phyloP scores from a whole-genome alignment of 2,888 invertebrate genomes.

The Macaria liturata region DNA sequence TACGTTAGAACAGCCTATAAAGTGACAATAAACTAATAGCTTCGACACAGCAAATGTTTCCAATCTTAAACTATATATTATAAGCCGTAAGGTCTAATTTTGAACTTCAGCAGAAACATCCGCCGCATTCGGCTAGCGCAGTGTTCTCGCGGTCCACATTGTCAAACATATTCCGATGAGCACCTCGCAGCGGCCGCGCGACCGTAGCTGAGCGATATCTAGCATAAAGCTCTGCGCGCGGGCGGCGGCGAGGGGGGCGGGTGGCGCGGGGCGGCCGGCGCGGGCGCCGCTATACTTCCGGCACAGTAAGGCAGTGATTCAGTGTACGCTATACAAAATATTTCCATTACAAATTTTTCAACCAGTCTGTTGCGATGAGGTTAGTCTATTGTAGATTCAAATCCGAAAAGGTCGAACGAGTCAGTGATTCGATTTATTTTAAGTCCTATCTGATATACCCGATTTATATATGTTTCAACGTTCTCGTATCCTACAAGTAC shows the following conservation, averaged over 20 bases:
- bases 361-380: slow-evolving; percentile 81
- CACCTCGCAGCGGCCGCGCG: slow-evolving; percentile 1
- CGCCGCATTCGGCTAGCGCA: slow-evolving; percentile 11
- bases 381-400: slow-evolving; percentile 81
- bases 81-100: slow-evolving; percentile 25
- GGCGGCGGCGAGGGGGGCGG: neutral
- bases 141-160: slow-evolving; percentile 10
- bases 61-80: slow-evolving; percentile 26
- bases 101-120: slow-evolving; percentile 25
- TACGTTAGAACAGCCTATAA: slow-evolving; percentile 25
- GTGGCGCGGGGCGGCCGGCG: slow-evolving; percentile 4
- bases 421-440: slow-evolving; percentile 71
- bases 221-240: slow-evolving; percentile 23
- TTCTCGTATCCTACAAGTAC: slow-evolving; percentile 81
- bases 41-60: slow-evolving; percentile 26
- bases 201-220: slow-evolving; percentile 23
- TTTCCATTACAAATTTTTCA: slow-evolving; percentile 75
- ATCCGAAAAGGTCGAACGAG: slow-evolving; percentile 81
- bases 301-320: slow-evolving; percentile 82
- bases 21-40: slow-evolving; percentile 26
- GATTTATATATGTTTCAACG: slow-evolving; percentile 75
- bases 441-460: slow-evolving; percentile 77
- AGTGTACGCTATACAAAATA: slow-evolving; percentile 81
- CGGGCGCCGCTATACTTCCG: slow-evolving; percentile 56
- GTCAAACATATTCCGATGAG: slow-evolving; percentile 16